A percentile compares a stretch with the other conserved stretches of the same genome.
Evolutionary conservation across 2,797 vertebrate species (phyloP).

Genomic region (Ispidina picta): DNA sequence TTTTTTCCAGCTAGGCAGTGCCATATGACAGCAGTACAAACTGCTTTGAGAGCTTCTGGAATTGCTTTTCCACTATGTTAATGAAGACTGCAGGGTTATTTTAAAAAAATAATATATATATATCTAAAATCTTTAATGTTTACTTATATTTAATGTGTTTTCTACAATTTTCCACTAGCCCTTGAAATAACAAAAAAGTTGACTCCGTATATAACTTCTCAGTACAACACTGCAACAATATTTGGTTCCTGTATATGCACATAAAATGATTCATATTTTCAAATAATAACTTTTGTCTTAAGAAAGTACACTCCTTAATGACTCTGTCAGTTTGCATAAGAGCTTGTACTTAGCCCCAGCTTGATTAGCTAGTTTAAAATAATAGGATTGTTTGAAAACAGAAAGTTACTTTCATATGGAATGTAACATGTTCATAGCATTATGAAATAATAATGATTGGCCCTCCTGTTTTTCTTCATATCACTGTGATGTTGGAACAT

Average conservation of each 20-base stretch:
- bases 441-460: neutral
- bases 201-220: neutral
- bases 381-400: neutral
- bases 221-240: neutral
- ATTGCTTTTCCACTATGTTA: neutral
- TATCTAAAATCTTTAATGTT: neutral
- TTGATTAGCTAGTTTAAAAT: neutral
- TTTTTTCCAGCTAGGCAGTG: neutral
- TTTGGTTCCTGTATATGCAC: neutral
- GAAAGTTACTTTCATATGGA: neutral
- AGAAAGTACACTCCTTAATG: neutral
- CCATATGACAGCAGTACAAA: neutral
- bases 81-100: neutral
- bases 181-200: neutral
- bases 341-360: neutral
- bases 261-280: neutral
- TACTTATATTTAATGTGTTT: neutral
- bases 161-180: neutral
- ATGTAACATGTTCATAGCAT: neutral
- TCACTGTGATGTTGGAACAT: fast-evolving
- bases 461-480: neutral
- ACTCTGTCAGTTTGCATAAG: neutral
- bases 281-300: neutral
- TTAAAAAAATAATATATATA: too few species aligned
- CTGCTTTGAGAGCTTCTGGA: neutral